Evolutionary conservation across 2,888 invertebrate genomes (phyloP).

Genomic region (Formica aserva): DNA sequence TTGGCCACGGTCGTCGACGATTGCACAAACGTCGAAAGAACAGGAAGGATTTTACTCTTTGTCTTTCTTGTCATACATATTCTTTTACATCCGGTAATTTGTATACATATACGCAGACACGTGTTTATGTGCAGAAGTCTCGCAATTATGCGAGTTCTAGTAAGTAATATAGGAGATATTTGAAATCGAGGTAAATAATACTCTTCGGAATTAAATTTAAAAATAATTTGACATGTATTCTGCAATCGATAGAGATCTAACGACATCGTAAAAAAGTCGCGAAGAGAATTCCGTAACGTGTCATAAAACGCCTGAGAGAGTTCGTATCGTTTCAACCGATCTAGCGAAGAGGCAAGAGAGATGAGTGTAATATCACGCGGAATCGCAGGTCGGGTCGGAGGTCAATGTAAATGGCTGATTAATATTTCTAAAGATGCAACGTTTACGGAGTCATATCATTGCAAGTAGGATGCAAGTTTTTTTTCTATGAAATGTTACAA

Average conservation of each 20-base stretch:
- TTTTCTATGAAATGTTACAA: constrained; percentile 18
- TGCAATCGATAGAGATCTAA: background rate
- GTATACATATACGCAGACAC: background rate
- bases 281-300: constrained; percentile 25
- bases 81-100: constrained; percentile 4
- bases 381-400: constrained; percentile 21
- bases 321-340: constrained; percentile 15
- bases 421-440: constrained; percentile 33
- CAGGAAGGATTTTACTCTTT: background rate
- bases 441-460: constrained; percentile 9
- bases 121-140: background rate
- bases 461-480: background rate
- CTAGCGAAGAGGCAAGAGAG: constrained; percentile 37
- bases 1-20: constrained; percentile 5
- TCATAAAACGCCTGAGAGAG: constrained; percentile 22
- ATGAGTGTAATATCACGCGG: background rate
- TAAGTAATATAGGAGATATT: background rate
- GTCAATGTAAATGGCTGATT: constrained; percentile 41
- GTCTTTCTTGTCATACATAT: background rate
- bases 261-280: background rate
- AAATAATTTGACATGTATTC: constrained; percentile 10
- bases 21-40: constrained; percentile 16
- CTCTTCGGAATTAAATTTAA: background rate
- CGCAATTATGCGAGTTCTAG: background rate
- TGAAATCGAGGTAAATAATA: background rate